Conservation (phyloP, 2,888 invertebrate genomes). For the Pseudanteris insignis region DNA sequence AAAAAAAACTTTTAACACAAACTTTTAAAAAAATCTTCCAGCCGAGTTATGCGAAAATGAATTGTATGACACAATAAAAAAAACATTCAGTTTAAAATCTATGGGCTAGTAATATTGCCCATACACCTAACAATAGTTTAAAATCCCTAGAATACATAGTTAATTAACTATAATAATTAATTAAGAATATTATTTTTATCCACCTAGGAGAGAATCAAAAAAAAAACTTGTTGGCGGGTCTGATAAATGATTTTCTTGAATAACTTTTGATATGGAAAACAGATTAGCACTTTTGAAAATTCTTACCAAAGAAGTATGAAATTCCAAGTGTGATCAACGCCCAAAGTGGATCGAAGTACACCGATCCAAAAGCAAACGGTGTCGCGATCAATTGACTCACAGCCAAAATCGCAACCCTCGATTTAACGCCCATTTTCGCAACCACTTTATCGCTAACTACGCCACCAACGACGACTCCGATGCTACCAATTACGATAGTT, state of each 20-base stretch:
- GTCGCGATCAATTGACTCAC: slow-evolving; percentile 85
- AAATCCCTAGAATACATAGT: too few species aligned
- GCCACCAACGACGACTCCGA: slow-evolving; percentile 80
- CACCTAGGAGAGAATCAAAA: neutral
- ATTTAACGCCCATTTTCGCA: slow-evolving; percentile 84
- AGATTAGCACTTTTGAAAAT: too few species aligned
- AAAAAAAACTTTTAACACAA: too few species aligned
- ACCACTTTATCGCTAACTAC: slow-evolving; percentile 87
- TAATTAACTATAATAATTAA: too few species aligned
- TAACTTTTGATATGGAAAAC: neutral
- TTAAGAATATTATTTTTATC: neutral
- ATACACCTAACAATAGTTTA: too few species aligned
- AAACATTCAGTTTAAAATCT: too few species aligned
- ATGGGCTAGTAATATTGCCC: too few species aligned
- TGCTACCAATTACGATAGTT: slow-evolving; percentile 83
- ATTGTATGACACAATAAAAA: too few species aligned
- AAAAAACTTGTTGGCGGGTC: neutral
- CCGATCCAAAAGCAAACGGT: slow-evolving; percentile 85
- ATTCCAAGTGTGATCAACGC: slow-evolving; percentile 89
- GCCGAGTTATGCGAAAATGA: too few species aligned
- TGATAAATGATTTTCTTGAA: neutral
- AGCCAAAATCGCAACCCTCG: slow-evolving; percentile 82
- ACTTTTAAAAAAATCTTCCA: too few species aligned
- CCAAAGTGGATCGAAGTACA: slow-evolving; percentile 82
- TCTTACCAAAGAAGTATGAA: slow-evolving; percentile 86